phyloP scores from a whole-genome alignment of 2,113 vertebrate species.

The Chloropsis hardwickii region DNA sequence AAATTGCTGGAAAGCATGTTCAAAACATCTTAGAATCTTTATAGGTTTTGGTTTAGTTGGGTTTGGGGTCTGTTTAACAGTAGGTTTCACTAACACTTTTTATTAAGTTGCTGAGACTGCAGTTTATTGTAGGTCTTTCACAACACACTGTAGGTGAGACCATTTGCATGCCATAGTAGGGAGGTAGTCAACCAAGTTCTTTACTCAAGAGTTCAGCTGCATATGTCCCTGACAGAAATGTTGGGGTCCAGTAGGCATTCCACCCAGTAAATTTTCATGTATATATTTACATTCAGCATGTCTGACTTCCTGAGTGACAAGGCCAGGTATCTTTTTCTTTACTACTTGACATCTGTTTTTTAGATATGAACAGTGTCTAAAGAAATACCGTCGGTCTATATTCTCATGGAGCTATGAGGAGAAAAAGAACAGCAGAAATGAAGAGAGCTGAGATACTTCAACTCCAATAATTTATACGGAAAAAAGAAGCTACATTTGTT shows the following conservation, averaged over 20 bases:
- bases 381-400: background rate
- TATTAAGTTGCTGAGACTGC: background rate
- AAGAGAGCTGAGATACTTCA: background rate
- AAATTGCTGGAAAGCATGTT: background rate
- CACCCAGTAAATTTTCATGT: background rate
- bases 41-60: background rate
- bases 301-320: background rate
- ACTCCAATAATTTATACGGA: background rate
- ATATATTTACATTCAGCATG: accelerated
- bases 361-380: background rate
- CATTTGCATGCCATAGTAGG: background rate
- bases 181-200: background rate
- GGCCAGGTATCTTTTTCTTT: background rate
- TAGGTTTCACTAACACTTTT: background rate
- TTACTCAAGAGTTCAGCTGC: background rate
- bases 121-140: background rate
- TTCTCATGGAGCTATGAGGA: background rate
- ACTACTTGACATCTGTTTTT: background rate
- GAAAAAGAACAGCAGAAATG: background rate
- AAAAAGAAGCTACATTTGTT: background rate
- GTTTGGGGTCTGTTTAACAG: background rate
- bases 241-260: background rate
- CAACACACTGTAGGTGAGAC: background rate
- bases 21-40: background rate
- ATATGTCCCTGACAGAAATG: background rate